phyloP scores from a whole-genome alignment of 2,113 vertebrate species.

The Mastomys natalensis region DNA sequence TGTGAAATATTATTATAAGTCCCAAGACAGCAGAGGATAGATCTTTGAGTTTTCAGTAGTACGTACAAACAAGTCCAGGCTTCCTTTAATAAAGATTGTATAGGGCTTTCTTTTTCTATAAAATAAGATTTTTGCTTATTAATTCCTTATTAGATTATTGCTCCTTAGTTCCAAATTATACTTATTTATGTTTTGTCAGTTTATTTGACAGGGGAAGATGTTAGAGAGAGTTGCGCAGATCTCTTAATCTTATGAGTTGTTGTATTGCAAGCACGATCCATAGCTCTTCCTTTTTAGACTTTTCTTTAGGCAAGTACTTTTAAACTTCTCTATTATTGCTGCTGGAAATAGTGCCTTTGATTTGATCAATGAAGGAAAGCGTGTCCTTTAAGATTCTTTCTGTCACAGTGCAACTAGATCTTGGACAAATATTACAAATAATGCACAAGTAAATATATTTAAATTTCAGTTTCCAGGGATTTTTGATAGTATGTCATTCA shows the following conservation, averaged over 20 bases:
- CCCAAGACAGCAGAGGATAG: slow-evolving; percentile 8
- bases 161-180: neutral
- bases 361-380: neutral
- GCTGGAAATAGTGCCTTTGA: neutral
- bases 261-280: neutral
- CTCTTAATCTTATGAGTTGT: neutral
- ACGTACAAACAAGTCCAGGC: neutral
- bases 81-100: slow-evolving; percentile 50
- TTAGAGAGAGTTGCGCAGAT: neutral
- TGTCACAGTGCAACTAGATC: neutral
- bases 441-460: neutral
- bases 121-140: slow-evolving; percentile 49
- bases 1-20: slow-evolving; percentile 54
- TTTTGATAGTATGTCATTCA: neutral
- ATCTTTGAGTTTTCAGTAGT: slow-evolving; percentile 31
- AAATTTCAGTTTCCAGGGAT: neutral
- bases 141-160: neutral
- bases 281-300: neutral
- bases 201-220: neutral
- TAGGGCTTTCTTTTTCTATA: slow-evolving; percentile 45
- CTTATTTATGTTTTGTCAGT: neutral
- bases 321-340: slow-evolving; percentile 28
- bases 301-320: neutral
- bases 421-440: neutral
- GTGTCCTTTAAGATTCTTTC: neutral